phyloP scores from a whole-genome alignment of 64 coral and sea anemone genomes.

The Stichodactyla mertensii region DNA sequence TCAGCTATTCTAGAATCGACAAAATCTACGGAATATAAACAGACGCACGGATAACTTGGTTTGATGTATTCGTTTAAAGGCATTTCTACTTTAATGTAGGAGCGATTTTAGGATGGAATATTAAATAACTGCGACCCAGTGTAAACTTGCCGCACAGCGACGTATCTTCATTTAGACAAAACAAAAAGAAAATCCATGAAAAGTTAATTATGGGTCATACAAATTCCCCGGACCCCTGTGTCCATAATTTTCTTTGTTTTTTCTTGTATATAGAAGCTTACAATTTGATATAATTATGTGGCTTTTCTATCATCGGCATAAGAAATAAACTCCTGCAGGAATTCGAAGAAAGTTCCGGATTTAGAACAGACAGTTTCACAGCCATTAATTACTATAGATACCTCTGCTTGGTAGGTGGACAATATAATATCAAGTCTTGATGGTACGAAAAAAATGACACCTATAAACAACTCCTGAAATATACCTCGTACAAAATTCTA shows the following conservation, averaged over 20 bases:
- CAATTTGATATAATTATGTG: background rate
- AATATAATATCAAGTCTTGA: background rate
- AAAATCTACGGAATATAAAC: background rate
- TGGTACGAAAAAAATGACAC: too few relatives aligned
- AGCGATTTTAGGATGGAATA: background rate
- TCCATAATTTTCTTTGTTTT: background rate
- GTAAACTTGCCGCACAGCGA: slow-evolving; percentile 3
- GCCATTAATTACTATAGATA: background rate
- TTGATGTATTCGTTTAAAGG: background rate
- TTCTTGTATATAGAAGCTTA: background rate
- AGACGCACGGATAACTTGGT: background rate
- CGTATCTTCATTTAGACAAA: background rate
- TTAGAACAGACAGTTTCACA: background rate
- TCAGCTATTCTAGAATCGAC: background rate
- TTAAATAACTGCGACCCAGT: background rate
- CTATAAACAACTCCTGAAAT: background rate
- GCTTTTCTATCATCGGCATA: background rate
- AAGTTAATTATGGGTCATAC: background rate
- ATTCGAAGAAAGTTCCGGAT: background rate
- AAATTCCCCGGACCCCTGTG: background rate
- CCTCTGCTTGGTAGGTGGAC: background rate
- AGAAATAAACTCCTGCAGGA: background rate
- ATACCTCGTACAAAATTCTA: background rate
- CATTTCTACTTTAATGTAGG: background rate
- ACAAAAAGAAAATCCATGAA: background rate